phyloP scores from a whole-genome alignment of 2,888 invertebrate genomes.

The Sinohyriopsis cumingii region DNA sequence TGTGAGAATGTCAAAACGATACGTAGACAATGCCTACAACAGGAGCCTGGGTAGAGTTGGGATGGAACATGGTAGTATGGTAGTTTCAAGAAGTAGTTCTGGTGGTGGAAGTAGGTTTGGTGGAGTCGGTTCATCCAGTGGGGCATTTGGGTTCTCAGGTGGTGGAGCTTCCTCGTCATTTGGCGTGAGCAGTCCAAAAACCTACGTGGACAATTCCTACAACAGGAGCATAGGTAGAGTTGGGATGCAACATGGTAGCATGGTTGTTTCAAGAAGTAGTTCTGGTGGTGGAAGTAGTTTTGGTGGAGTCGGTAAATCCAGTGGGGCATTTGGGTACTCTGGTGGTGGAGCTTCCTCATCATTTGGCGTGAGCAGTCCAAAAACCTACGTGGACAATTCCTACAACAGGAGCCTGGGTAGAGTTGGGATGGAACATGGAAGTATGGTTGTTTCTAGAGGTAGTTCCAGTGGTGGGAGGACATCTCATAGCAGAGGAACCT shows the following conservation, averaged over 20 bases:
- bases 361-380: not conserved
- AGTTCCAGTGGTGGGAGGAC: too few relatives aligned
- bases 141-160: too few relatives aligned
- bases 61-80: slow-evolving; percentile 15
- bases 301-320: not conserved
- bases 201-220: slow-evolving; percentile 17
- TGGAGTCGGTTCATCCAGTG: not conserved
- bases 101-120: not conserved
- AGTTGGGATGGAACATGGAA: slow-evolving; percentile 2
- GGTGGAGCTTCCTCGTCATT: too few relatives aligned
- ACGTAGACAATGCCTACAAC: slow-evolving; percentile 21
- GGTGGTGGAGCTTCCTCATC: too few relatives aligned
- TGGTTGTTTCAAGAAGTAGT: slow-evolving; percentile 9
- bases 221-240: slow-evolving; percentile 14
- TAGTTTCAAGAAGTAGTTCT: slow-evolving; percentile 9
- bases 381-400: slow-evolving; percentile 4
- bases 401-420: not conserved
- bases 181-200: not conserved
- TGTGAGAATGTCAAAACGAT: not conserved
- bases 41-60: slow-evolving; percentile 15
- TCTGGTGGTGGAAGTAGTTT: not conserved
- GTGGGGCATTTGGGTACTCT: too few relatives aligned
- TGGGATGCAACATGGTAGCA: slow-evolving; percentile 12
- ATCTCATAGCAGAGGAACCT: too few relatives aligned
- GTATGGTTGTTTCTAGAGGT: slow-evolving; percentile 11